Percentiles rank a stretch among this genome's conserved stretches.
These are phyloP conservation scores for Bombus affinis DNA, from an alignment of 1,140 invertebrate genomes.

Conservation along the genomic window DNA sequence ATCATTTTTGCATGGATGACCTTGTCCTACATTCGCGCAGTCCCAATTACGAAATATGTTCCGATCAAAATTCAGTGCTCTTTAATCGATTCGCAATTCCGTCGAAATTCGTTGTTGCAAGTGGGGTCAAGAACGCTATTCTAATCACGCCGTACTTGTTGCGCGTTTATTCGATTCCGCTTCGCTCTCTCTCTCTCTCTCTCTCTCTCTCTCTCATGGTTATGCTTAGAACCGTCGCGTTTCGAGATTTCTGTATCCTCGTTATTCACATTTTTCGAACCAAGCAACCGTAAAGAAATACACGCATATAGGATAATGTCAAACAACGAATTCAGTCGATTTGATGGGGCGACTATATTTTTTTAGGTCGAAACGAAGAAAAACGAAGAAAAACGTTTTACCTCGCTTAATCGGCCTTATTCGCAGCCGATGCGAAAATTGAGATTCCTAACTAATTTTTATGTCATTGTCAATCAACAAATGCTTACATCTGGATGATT, in stretches of 20 bases:
- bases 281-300: neutral
- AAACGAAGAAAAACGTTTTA: neutral
- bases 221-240: too few species aligned
- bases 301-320: neutral
- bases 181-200: neutral
- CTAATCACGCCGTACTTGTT: slow-evolving; percentile 29
- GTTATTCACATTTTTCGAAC: neutral
- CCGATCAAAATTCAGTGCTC: slow-evolving; percentile 19
- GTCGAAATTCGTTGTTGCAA: slow-evolving; percentile 1
- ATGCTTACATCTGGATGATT: neutral
- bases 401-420: slow-evolving; percentile 27
- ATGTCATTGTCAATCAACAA: slow-evolving; percentile 5
- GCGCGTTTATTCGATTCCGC: neutral
- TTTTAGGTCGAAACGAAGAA: neutral
- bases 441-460: slow-evolving; percentile 1
- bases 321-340: neutral
- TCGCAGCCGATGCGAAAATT: too few species aligned
- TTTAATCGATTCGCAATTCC: neutral
- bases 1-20: slow-evolving; percentile 62
- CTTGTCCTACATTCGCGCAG: slow-evolving; percentile 67
- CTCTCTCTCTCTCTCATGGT: too few species aligned
- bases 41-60: slow-evolving; percentile 23
- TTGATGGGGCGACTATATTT: neutral
- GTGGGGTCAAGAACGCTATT: slow-evolving; percentile 17
- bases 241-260: neutral